These are phyloP conservation scores for Eubasilissa regina DNA, from an alignment of 1,140 invertebrate genomes.

Conservation along the genomic window DNA sequence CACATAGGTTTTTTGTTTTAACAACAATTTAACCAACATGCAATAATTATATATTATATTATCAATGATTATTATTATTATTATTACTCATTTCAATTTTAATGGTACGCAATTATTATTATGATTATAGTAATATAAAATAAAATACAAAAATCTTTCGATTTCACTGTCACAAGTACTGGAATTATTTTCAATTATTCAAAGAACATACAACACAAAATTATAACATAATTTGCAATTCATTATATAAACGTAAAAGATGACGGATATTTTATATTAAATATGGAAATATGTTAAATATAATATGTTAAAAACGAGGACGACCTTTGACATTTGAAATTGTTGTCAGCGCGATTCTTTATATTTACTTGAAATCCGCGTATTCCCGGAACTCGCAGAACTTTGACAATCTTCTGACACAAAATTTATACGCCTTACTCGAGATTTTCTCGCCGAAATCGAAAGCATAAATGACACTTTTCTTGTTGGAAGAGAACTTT, in stretches of 20 bases:
- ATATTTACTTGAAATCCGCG: not conserved
- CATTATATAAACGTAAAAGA: not conserved
- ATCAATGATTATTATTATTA: too few species aligned
- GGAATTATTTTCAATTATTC: not conserved
- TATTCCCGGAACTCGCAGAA: not conserved
- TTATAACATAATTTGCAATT: conserved; percentile 37
- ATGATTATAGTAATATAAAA: too few species aligned
- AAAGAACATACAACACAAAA: conserved; percentile 25
- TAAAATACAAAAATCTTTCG: not conserved
- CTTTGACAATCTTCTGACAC: not conserved
- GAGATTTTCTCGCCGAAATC: conserved; percentile 48
- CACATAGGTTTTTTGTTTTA: conserved; percentile 4
- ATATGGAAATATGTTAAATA: not conserved
- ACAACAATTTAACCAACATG: not conserved
- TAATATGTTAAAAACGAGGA: conserved; percentile 55
- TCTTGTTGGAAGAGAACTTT: conserved; percentile 51
- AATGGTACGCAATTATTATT: not conserved
- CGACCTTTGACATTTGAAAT: conserved; percentile 47
- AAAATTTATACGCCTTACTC: conserved; percentile 48
- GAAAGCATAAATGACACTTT: conserved; percentile 54
- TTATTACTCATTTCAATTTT: conserved; percentile 6
- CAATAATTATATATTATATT: conserved; percentile 5
- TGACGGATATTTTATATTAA: too few species aligned
- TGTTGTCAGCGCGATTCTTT: conserved; percentile 7
- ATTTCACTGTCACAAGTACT: not conserved